phyloP scores from a whole-genome alignment of 2,113 vertebrate genomes.

The Toxotes chatareus region DNA sequence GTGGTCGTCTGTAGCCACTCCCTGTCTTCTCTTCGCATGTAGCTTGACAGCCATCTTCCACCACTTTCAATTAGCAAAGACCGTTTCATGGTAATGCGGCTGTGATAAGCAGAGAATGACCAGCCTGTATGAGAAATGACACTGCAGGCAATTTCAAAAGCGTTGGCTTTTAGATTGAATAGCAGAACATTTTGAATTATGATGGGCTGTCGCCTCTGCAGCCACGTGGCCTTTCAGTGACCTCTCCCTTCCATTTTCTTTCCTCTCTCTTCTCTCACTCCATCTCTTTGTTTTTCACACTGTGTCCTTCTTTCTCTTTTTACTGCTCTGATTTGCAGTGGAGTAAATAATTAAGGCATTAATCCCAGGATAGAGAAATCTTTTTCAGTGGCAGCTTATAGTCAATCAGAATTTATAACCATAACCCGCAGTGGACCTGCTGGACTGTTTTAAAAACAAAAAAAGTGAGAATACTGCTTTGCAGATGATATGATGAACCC shows the following conservation, averaged over 20 bases:
- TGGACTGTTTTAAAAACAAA: neutral
- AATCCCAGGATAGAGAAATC: constrained; percentile 7
- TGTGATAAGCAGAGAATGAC: constrained; percentile 32
- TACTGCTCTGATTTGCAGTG: neutral
- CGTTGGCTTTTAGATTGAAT: constrained; percentile 8
- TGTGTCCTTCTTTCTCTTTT: neutral
- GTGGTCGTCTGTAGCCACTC: neutral
- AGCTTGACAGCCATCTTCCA: neutral
- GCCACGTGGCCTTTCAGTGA: constrained; percentile 29
- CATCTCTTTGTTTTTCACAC: neutral
- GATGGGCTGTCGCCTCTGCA: neutral
- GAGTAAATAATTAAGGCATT: constrained; percentile 38
- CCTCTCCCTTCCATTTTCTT: constrained; percentile 21
- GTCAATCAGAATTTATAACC: constrained; percentile 6
- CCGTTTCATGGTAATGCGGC: constrained; percentile 43
- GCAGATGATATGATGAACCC: neutral
- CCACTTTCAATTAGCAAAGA: constrained; percentile 45
- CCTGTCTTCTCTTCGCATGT: neutral
- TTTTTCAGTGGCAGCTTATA: neutral
- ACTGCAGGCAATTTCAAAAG: constrained; percentile 36
- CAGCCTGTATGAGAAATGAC: constrained; percentile 13
- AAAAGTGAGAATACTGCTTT: neutral
- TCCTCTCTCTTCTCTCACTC: neutral
- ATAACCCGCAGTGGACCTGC: neutral
- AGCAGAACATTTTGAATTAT: constrained; percentile 32